Conservation (phyloP, 2,888 invertebrate species). For the Spialia ferax region DNA sequence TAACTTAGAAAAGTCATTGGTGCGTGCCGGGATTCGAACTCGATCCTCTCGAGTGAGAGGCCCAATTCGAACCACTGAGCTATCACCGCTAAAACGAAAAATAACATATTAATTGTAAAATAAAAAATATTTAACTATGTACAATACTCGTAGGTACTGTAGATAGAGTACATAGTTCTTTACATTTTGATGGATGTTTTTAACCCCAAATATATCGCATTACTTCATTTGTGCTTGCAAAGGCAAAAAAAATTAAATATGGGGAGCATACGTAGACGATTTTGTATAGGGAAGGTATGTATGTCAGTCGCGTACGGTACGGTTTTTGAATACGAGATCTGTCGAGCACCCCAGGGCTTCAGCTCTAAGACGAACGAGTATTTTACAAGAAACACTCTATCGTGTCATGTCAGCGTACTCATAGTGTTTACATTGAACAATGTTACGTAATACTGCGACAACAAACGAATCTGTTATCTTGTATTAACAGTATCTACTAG, state of each 20-base stretch:
- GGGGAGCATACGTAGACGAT: constrained; percentile 2
- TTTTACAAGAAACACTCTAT: constrained; percentile 29
- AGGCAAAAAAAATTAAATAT: constrained; percentile 1
- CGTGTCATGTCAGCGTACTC: constrained; percentile 34
- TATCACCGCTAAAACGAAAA: too few species aligned
- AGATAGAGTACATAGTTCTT: too few species aligned
- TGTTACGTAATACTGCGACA: constrained; percentile 70
- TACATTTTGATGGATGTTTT: too few species aligned
- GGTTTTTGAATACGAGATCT: constrained; percentile 33
- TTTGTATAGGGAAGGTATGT: constrained; percentile 4
- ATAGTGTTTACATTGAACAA: constrained; percentile 44
- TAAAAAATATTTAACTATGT: too few species aligned
- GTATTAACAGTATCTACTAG: constrained; percentile 29
- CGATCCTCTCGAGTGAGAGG: too few species aligned
- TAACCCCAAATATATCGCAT: too few species aligned
- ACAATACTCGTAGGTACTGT: too few species aligned
- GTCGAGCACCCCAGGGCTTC: constrained; percentile 20
- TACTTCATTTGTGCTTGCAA: constrained; percentile 5
- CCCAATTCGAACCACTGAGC: too few species aligned
- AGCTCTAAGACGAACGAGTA: constrained; percentile 12
- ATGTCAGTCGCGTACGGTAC: constrained; percentile 25
- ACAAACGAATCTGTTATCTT: constrained; percentile 50
- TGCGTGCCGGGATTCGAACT: too few species aligned
- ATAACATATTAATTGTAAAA: too few species aligned
- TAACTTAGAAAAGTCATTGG: too few species aligned